Conservation (phyloP, 1,140 invertebrate genomes). For the Cotesia chilonis region DNA sequence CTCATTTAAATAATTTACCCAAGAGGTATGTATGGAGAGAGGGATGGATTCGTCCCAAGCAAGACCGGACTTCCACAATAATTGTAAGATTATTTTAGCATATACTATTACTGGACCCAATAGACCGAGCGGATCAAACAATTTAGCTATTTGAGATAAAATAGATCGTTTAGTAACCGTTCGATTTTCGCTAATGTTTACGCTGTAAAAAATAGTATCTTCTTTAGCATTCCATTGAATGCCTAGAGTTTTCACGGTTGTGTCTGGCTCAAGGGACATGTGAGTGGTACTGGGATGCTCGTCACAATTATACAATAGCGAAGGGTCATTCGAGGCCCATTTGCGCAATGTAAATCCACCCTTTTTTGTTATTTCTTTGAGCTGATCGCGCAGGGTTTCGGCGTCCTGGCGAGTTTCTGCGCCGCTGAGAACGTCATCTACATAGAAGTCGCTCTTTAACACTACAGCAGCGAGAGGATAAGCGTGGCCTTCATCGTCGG, state of each 20-base stretch:
- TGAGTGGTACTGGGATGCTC: not conserved
- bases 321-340: not conserved
- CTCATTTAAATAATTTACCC: not conserved
- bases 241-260: not conserved
- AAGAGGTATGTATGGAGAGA: not conserved
- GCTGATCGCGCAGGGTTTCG: not conserved
- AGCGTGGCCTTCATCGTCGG: conserved; percentile 39
- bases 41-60: not conserved
- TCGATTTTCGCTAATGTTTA: too few species aligned
- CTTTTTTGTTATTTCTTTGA: not conserved
- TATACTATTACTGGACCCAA: not conserved
- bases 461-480: conserved; percentile 47
- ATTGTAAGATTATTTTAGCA: not conserved
- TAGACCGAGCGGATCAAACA: too few species aligned
- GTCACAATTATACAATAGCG: not conserved
- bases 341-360: not conserved
- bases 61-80: not conserved
- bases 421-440: conserved; percentile 59
- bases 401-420: not conserved
- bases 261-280: not conserved
- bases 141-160: too few species aligned
- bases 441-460: conserved; percentile 52
- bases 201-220: too few species aligned
- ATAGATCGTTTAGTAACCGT: too few species aligned
- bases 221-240: too few species aligned